phyloP scores from a whole-genome alignment of 2,888 invertebrate genomes.

The Hyles lineata region DNA sequence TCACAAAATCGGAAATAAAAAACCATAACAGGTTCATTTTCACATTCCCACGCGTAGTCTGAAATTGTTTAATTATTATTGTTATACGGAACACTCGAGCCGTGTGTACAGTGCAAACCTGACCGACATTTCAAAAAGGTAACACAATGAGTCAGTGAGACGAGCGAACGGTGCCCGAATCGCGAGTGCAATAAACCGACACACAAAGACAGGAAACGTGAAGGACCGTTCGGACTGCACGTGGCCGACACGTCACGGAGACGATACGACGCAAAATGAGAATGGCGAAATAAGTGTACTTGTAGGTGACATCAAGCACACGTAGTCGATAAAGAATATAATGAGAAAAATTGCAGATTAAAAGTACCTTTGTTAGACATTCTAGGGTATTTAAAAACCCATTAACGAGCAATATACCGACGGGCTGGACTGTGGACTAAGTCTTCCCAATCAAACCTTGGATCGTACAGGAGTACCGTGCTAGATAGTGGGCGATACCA shows the following conservation, averaged over 20 bases:
- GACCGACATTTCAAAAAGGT: constrained; percentile 23
- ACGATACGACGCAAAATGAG: neutral
- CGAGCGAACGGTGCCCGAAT: constrained; percentile 20
- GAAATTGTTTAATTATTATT: neutral
- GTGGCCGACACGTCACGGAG: constrained; percentile 22
- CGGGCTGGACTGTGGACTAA: too few relatives aligned
- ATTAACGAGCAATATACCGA: too few relatives aligned
- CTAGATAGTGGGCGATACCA: too few relatives aligned
- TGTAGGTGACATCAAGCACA: neutral
- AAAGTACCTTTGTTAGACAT: too few relatives aligned
- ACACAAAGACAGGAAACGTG: constrained; percentile 23
- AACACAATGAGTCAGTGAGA: constrained; percentile 26
- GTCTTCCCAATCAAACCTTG: too few relatives aligned
- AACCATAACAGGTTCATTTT: neutral
- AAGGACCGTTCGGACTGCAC: constrained; percentile 24
- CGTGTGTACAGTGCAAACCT: constrained; percentile 5
- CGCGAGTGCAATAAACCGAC: constrained; percentile 32
- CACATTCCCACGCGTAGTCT: neutral
- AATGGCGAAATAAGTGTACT: too few relatives aligned
- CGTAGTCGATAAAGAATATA: neutral
- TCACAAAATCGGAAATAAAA: neutral
- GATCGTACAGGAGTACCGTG: too few relatives aligned
- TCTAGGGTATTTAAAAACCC: too few relatives aligned
- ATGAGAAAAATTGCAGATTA: too few relatives aligned
- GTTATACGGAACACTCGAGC: neutral